phyloP scores from a whole-genome alignment of 2,797 vertebrate genomes.

The Anabas testudineus region DNA sequence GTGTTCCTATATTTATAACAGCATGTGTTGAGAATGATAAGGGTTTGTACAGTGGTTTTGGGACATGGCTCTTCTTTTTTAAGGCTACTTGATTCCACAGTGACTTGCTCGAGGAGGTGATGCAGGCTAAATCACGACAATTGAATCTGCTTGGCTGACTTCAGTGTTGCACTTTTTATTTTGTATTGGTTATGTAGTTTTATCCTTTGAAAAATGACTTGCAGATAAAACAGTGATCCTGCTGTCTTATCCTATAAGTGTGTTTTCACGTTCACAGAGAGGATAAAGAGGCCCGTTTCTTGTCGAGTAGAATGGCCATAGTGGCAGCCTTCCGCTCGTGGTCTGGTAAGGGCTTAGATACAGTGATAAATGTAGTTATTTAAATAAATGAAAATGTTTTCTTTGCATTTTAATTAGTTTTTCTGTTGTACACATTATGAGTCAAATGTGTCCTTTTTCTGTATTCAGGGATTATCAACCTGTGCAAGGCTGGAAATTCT shows the following conservation, averaged over 20 bases:
- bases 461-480: conserved; percentile 93
- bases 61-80: conserved; percentile 45
- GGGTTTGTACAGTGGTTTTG: conserved; percentile 52
- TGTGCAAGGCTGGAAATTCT: conserved; percentile 96
- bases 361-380: neutral
- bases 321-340: conserved; percentile 98
- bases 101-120: conserved; percentile 39
- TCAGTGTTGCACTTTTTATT: conserved; percentile 5
- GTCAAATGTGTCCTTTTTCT: conserved; percentile 10
- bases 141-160: neutral
- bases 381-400: neutral
- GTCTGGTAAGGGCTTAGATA: conserved; percentile 89
- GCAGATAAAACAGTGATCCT: conserved; percentile 11
- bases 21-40: conserved; percentile 32
- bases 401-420: neutral
- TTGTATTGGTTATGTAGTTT: conserved; percentile 6
- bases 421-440: neutral
- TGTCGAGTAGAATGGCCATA: conserved; percentile 98
- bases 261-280: conserved; percentile 84
- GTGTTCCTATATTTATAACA: conserved; percentile 50
- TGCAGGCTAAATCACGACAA: neutral
- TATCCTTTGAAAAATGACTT: neutral
- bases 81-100: conserved; percentile 46
- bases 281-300: conserved; percentile 95
- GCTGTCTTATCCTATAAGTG: too few species aligned